A percentile compares a stretch with the other conserved stretches of the same genome.
These are phyloP conservation scores for Ictalurus furcatus DNA, from an alignment of 2,113 vertebrate species.

Conservation along the genomic window DNA sequence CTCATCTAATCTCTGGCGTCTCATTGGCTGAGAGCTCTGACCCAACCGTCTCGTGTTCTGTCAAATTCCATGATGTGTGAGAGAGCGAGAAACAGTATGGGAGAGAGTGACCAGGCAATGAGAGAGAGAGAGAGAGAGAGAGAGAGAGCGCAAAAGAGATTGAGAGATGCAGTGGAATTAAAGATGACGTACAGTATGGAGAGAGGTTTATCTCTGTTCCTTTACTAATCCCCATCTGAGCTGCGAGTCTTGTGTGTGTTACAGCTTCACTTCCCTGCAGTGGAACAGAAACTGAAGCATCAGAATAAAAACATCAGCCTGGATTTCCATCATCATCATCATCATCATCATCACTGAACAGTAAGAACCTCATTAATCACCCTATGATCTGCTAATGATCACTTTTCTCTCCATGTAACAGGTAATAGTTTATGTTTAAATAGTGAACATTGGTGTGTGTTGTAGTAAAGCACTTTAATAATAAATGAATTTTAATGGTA, in stretches of 20 bases:
- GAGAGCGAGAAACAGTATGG: not conserved
- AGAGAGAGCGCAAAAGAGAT: not conserved
- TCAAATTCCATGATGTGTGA: slow-evolving; percentile 22
- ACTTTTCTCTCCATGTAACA: not conserved
- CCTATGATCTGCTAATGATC: not conserved
- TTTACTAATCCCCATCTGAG: slow-evolving; percentile 24
- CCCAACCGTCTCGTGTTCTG: not conserved
- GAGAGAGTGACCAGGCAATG: not conserved
- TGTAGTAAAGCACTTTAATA: not conserved
- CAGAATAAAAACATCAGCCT: not conserved
- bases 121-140: not conserved
- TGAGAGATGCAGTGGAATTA: not conserved
- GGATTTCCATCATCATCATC: not conserved
- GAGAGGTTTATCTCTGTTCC: not conserved
- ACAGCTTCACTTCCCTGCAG: not conserved
- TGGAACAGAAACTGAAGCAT: not conserved
- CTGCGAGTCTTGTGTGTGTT: slow-evolving; percentile 6
- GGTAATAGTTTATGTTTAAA: not conserved
- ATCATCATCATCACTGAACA: slow-evolving; percentile 2
- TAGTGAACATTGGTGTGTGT: not conserved
- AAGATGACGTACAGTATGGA: not conserved
- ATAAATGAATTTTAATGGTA: not conserved
- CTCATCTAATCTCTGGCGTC: not conserved
- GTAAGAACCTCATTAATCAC: not conserved
- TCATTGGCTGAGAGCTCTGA: slow-evolving; percentile 41